Evolutionary conservation across 2,797 vertebrate species (phyloP).

Genomic region (Danio tinwini): DNA sequence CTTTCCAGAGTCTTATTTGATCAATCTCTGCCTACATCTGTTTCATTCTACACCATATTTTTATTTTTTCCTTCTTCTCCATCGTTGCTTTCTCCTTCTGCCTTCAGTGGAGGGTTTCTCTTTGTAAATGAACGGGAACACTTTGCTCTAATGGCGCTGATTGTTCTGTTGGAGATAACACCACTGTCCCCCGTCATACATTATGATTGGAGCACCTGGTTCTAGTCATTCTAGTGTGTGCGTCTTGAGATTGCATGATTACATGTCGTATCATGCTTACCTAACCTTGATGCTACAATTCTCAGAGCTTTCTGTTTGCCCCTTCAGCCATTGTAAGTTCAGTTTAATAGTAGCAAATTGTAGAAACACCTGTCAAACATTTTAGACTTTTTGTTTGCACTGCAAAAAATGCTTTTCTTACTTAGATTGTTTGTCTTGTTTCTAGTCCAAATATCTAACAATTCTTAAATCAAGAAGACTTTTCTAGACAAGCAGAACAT

Average conservation of each 20-base stretch:
- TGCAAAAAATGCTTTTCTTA: too few relatives aligned
- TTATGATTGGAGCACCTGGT: slow-evolving; percentile 72
- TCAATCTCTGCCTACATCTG: slow-evolving; percentile 14
- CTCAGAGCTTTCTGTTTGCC: background rate
- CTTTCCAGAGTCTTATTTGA: slow-evolving; percentile 36
- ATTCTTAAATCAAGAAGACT: too few relatives aligned
- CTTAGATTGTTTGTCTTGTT: too few relatives aligned
- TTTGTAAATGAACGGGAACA: slow-evolving; percentile 77
- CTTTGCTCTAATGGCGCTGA: slow-evolving; percentile 79
- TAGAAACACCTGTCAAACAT: background rate
- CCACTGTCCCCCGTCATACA: slow-evolving; percentile 68
- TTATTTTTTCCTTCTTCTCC: background rate
- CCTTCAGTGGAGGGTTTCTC: slow-evolving; percentile 62
- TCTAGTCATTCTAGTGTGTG: slow-evolving; percentile 62
- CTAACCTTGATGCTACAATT: slow-evolving; percentile 21
- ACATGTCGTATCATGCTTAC: slow-evolving; percentile 43
- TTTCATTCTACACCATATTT: background rate
- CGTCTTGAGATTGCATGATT: slow-evolving; percentile 46
- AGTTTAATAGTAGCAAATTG: slow-evolving; percentile 18
- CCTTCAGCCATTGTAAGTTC: slow-evolving; percentile 7
- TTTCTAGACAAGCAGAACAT: too few relatives aligned
- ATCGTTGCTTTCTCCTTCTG: slow-evolving; percentile 32
- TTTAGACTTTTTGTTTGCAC: background rate
- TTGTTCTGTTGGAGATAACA: slow-evolving; percentile 75
- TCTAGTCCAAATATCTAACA: too few relatives aligned